Evolutionary conservation across 2,888 invertebrate species (phyloP), one percentile per base, ranked within the genome.

Genomic region (Pterobdella sp.): DNA sequence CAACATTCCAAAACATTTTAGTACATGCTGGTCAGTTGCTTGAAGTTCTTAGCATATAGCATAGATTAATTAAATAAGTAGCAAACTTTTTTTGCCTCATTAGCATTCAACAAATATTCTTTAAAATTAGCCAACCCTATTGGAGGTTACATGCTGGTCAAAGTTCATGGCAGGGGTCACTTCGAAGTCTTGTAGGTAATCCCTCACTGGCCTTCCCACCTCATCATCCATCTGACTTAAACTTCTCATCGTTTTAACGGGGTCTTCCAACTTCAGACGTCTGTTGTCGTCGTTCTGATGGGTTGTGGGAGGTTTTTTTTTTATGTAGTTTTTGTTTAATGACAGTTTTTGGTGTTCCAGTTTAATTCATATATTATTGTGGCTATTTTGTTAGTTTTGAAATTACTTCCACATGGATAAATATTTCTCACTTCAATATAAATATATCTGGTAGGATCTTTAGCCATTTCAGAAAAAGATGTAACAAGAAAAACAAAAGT

Each of bases 361-460:
- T 49, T 18, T 18, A 18, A n/a, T 18, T 49, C n/a, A 49, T 49
- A 49, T 49, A n/a, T 49, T 7, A 26, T 63, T 7, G 63, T 63
- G 63, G 63, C 26, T 26, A 10, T 26, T 63, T 7, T 63, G 63
- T n/a, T 63, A 26, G 26, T 63, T n/a, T 49, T 49, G 52, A 65
- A 65, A 65, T 65, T 32, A 32, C 10, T 26, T 26, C 18, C 64
- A 14, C 14, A n/a, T 14, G 26, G 14, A 7, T 64, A 64, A 10
- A 10, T 10, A 14, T 34, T n/a, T 52, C 60, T 56, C 77, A 81
- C 83, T 78, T 79, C 77, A 79, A 96, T 94, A 72, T 91, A 93
- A 77, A 97, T 87, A 84, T 94, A 98, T 66, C 96, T 88, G 31
- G 94, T 94, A 1, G 98, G 97, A 85, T 97, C 96, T 72, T 92